Evolutionary conservation across 2,113 vertebrate species (phyloP).

Genomic region (Psephotus haematonotus): DNA sequence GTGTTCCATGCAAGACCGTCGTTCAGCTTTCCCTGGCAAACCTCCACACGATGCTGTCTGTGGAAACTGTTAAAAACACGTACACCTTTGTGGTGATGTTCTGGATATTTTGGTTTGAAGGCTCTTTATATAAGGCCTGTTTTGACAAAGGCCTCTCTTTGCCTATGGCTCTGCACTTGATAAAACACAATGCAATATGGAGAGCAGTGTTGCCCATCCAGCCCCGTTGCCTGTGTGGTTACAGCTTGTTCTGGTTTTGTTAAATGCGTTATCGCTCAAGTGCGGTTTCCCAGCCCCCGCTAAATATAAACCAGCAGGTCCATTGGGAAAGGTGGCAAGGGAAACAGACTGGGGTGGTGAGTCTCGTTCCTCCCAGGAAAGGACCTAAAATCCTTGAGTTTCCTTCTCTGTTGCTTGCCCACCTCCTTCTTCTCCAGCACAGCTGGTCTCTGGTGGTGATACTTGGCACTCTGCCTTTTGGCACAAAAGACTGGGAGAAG

Average conservation of each 20-base stretch:
- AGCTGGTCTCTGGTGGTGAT: neutral
- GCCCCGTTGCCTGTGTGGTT: neutral
- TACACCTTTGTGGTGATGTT: neutral
- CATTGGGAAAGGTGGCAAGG: neutral
- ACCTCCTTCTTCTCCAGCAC: neutral
- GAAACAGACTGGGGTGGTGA: neutral
- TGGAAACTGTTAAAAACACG: neutral
- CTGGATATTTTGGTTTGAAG: neutral
- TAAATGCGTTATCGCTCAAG: neutral
- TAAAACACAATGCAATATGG: neutral
- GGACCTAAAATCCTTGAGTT: neutral
- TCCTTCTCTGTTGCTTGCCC: neutral
- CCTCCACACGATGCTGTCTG: neutral
- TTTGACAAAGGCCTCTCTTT: neutral
- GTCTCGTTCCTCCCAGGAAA: neutral
- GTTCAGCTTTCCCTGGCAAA: neutral
- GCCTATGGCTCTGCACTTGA: fast-evolving
- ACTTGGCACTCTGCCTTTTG: neutral
- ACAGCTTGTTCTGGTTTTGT: neutral
- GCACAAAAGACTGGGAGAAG: neutral
- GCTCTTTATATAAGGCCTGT: neutral
- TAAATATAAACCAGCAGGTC: neutral
- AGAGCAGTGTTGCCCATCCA: neutral
- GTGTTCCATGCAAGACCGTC: neutral
- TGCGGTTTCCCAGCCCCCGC: neutral